Conservation (phyloP, 2,888 invertebrate species). For the Geotrupes spiniger region DNA sequence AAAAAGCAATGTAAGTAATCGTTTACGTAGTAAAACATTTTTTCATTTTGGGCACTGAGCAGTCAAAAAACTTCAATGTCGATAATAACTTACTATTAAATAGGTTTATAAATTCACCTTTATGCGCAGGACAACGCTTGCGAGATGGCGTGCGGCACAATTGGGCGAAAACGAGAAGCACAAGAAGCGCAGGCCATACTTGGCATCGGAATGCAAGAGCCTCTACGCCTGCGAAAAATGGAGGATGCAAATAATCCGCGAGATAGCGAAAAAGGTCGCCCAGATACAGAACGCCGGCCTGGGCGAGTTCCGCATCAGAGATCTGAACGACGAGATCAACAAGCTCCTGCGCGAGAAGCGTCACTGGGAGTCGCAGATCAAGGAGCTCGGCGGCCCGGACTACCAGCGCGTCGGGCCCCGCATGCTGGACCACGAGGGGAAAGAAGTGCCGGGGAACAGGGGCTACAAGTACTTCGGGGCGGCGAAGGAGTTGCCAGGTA, state of each 20-base stretch:
- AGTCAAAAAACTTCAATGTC: too few relatives aligned
- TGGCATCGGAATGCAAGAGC: conserved; percentile 93
- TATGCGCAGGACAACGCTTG: conserved; percentile 84
- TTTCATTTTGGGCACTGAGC: too few relatives aligned
- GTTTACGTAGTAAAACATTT: too few relatives aligned
- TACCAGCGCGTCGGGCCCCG: conserved; percentile 87
- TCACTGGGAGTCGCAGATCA: conserved; percentile 97
- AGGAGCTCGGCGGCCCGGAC: conserved; percentile 93
- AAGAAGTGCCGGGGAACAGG: conserved; percentile 95
- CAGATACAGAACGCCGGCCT: conserved; percentile 99
- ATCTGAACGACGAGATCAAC: conserved; percentile 99
- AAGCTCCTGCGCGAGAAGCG: conserved; percentile 93
- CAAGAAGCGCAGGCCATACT: conserved; percentile 84
- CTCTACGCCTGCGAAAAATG: conserved; percentile 93
- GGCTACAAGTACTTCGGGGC: conserved; percentile 99
- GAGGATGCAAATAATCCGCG: conserved; percentile 93
- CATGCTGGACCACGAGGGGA: conserved; percentile 90
- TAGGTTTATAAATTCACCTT: too few relatives aligned
- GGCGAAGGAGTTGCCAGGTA: conserved; percentile 92
- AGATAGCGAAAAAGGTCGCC: conserved; percentile 97
- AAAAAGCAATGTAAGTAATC: conserved; percentile 90
- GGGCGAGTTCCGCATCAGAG: conserved; percentile 97
- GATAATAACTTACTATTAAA: too few relatives aligned
- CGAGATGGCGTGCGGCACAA: conserved; percentile 97
- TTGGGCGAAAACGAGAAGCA: conserved; percentile 82